These are phyloP conservation scores for Nothura maculosa DNA, from an alignment of 2,797 vertebrate species.

Conservation along the genomic window DNA sequence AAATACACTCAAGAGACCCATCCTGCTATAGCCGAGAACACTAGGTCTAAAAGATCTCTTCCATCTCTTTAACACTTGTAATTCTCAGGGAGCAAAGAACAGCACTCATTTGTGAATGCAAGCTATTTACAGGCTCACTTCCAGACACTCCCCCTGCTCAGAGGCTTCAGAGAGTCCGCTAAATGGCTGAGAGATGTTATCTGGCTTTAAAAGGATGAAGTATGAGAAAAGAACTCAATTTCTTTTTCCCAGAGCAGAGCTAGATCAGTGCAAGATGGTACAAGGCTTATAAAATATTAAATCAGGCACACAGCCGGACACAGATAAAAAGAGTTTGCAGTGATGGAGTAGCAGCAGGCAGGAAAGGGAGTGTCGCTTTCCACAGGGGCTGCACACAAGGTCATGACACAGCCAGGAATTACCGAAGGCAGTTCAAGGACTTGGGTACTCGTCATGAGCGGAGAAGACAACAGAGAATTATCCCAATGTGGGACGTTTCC, in stretches of 20 bases:
- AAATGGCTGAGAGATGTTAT: conserved; percentile 31
- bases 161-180: not conserved
- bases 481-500: rapidly evolving
- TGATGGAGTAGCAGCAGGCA: conserved; percentile 1
- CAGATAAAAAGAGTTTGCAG: not conserved
- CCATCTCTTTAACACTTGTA: not conserved
- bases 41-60: not conserved
- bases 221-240: conserved; percentile 26
- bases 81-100: not conserved
- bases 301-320: conserved; percentile 39
- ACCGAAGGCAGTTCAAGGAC: rapidly evolving
- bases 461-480: rapidly evolving
- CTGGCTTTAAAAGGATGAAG: conserved; percentile 57
- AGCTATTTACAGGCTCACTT: conserved; percentile 41
- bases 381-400: not conserved
- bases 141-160: not conserved
- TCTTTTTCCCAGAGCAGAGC: conserved; percentile 36
- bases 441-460: rapidly evolving
- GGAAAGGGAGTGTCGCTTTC: not conserved
- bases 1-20: not conserved
- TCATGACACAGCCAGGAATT: not conserved
- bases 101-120: conserved; percentile 15
- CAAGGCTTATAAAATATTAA: conserved; percentile 74
- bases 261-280: conserved; percentile 24
- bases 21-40: not conserved